Evolutionary conservation across 2,888 invertebrate species (phyloP), one percentile per base, ranked within the genome.

Genomic region (Diachrysia chrysitis): DNA sequence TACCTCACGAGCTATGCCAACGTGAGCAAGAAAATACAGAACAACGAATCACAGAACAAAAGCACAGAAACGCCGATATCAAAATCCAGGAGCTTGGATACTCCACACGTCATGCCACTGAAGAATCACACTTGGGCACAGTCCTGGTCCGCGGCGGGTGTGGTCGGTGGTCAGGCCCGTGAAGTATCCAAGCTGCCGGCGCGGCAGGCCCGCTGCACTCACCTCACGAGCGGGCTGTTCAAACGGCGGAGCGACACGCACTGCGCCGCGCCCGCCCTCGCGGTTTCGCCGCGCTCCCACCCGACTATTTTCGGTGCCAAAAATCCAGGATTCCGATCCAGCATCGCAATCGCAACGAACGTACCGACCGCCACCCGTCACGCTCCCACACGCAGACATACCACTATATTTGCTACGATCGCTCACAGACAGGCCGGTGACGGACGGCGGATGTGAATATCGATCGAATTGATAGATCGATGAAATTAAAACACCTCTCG

Each of bases 201-300:
- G 76, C 78, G 77, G 75, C 70, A 77, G 76, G 78, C 79, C 61
- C 63, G 75, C 76, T 79, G 76, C 81, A 91, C 92, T 92, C 92
- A 95, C 95, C 95, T 94, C 93, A 90, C 92, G 92, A 89, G 91
- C 95, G 94, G 92, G 95, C 92, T 95, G 89, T 95, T 94, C 92
- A 92, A 90, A 93, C 95, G 95, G 95, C 95, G 95, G 95, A 95
- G 95, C 95, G 95, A 92, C 95, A 92, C 95, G 95, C 95, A 95
- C 95, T 95, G 94, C 92, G 91, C 89, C 87, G 88, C 88, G 89
- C 90, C 91, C 90, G 90, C 91, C 91, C 91, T 87, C 86, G 88
- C 84, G 83, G 83, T 85, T 84, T 82, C 86, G 81, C 90, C 90
- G 90, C 91, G 88, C 91, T 90, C 92, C 92, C 93, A 91, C 93